Conservation (phyloP, 1,140 invertebrate genomes). For the Maniola jurtina region DNA sequence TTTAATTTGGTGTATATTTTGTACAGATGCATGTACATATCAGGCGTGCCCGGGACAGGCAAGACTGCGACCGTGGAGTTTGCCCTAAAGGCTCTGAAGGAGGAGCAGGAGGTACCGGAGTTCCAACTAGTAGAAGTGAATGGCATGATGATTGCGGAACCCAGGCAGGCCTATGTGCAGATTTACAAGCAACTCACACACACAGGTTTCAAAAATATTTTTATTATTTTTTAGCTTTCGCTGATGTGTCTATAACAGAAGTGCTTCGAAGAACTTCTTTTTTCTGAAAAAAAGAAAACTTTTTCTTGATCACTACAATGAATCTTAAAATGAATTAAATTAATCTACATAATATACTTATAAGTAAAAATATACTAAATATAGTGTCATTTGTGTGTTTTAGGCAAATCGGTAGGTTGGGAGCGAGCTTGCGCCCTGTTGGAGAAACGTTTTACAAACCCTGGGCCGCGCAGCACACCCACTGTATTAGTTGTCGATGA, state of each 20-base stretch:
- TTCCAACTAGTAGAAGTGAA: slow-evolving; percentile 95
- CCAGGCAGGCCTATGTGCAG: slow-evolving; percentile 93
- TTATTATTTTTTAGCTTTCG: no score
- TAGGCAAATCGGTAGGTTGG: slow-evolving; percentile 85
- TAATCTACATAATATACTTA: no score
- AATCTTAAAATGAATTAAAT: no score
- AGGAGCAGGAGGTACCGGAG: slow-evolving; percentile 82
- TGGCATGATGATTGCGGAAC: slow-evolving; percentile 96
- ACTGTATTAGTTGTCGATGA: slow-evolving; percentile 96
- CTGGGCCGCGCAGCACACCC: slow-evolving; percentile 79
- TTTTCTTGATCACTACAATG: no score
- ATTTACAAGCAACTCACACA: slow-evolving; percentile 89
- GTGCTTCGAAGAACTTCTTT: no score
- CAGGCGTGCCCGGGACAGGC: slow-evolving; percentile 98
- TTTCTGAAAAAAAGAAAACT: no score
- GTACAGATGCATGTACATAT: slow-evolving; percentile 95
- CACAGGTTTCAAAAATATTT: slow-evolving; percentile 65
- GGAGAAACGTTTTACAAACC: slow-evolving; percentile 87
- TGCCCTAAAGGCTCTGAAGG: slow-evolving; percentile 87
- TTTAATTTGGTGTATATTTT: neutral
- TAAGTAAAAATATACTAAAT: no score
- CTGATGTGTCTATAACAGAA: no score
- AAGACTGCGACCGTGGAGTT: slow-evolving; percentile 98
- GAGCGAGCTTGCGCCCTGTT: slow-evolving; percentile 90
- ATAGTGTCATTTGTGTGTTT: no score